These are phyloP conservation scores for Melanotaenia maccullochi DNA, from an alignment of 2,797 vertebrate species.

Conservation along the genomic window DNA sequence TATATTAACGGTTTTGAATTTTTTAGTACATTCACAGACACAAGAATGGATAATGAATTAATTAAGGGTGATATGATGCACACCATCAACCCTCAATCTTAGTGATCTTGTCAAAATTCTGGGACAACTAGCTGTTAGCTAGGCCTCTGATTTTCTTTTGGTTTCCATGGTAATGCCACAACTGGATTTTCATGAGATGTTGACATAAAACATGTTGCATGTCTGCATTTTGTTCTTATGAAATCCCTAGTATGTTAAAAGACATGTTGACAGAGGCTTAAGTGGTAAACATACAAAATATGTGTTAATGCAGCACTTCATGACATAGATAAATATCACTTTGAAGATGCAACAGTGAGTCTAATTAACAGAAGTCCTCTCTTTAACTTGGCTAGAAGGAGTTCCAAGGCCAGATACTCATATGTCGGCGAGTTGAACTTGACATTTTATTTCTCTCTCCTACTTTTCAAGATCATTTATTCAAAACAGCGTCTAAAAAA, in stretches of 20 bases:
- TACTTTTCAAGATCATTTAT: not conserved
- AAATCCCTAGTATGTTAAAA: not conserved
- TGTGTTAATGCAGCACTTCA: too few relatives aligned
- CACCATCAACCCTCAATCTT: too few relatives aligned
- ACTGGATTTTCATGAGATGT: not conserved
- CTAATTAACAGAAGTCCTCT: not conserved
- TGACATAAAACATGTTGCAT: not conserved
- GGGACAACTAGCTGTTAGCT: not conserved
- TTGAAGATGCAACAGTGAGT: not conserved
- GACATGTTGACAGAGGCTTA: not conserved
- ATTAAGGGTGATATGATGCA: too few relatives aligned
- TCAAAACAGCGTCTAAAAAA: slow-evolving; percentile 5
- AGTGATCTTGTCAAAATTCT: too few relatives aligned
- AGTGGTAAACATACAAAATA: too few relatives aligned
- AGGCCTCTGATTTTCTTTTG: not conserved
- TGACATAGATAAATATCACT: not conserved
- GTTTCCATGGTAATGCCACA: not conserved
- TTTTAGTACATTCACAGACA: not conserved
- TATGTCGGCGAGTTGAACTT: not conserved
- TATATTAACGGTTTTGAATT: too few relatives aligned
- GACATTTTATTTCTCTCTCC: not conserved
- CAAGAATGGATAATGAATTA: not conserved
- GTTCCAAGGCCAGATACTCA: slow-evolving; percentile 7
- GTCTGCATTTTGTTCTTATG: not conserved
- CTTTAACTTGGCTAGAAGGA: slow-evolving; percentile 34